Percentiles rank a stretch among this genome's conserved stretches.
phyloP scores from a whole-genome alignment of 2,113 vertebrate genomes.

The Podilymbus podiceps region DNA sequence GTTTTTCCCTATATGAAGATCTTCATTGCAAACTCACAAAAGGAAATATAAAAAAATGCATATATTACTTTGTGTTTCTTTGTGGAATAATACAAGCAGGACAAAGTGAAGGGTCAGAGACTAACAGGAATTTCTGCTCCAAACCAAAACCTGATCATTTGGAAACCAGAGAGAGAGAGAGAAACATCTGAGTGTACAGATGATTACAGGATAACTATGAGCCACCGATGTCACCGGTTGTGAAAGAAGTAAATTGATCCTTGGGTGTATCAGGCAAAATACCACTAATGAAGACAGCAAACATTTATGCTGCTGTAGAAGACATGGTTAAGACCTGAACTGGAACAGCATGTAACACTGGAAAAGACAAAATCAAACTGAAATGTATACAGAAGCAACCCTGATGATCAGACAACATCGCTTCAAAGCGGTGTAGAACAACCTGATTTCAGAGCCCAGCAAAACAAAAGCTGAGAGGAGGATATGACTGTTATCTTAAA shows the following conservation, averaged over 20 bases:
- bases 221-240: background rate
- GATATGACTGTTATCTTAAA: background rate
- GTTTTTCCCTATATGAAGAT: background rate
- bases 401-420: background rate
- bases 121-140: slow-evolving; percentile 4
- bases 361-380: background rate
- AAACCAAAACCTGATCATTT: background rate
- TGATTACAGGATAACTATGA: background rate
- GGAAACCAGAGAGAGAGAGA: background rate
- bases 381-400: background rate
- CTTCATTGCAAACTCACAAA: background rate
- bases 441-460: background rate
- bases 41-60: background rate
- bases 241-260: slow-evolving; percentile 27
- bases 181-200: slow-evolving; percentile 2
- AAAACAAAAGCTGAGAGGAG: background rate
- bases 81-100: background rate
- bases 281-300: background rate
- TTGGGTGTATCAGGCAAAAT: background rate
- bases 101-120: background rate
- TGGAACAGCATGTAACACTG: background rate
- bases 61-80: background rate
- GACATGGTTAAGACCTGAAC: background rate
- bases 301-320: background rate
- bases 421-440: background rate